Percentiles rank a stretch among this genome's conserved stretches.
Evolutionary conservation across 2,888 invertebrate species (phyloP).

Genomic region (Glyphotaelius pellucidus): DNA sequence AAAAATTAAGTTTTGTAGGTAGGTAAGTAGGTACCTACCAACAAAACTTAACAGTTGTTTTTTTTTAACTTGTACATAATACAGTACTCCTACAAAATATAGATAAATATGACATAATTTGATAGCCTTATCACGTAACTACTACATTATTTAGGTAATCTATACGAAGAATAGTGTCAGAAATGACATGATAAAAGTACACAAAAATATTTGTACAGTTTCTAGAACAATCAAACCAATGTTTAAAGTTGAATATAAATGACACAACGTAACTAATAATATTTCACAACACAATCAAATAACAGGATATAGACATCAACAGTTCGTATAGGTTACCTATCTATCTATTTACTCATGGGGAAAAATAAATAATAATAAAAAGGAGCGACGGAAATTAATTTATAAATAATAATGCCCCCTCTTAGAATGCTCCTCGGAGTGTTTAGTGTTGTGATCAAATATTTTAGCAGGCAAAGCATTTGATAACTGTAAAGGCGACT

Average conservation of each 20-base stretch:
- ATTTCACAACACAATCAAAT: background rate
- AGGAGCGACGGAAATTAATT: background rate
- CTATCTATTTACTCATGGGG: background rate
- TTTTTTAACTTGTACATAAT: background rate
- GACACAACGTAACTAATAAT: background rate
- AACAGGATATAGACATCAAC: background rate
- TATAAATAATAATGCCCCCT: background rate
- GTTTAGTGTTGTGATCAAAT: background rate
- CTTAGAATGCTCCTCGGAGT: background rate
- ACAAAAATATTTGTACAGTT: conserved; percentile 8
- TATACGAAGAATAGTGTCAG: background rate
- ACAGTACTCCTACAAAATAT: background rate
- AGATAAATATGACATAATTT: background rate
- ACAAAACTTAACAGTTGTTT: background rate
- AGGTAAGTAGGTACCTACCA: background rate
- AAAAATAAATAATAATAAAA: background rate
- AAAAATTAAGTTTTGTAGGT: too few relatives aligned
- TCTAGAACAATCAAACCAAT: conserved; percentile 5
- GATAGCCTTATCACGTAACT: conserved; percentile 36
- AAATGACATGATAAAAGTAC: conserved; percentile 10
- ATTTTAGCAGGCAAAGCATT: background rate
- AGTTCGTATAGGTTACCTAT: background rate
- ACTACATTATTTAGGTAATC: conserved; percentile 32
- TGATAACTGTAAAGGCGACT: conserved; percentile 1
- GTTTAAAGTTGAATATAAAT: background rate